Conservation (phyloP, 1,140 invertebrate genomes). For the Nilaparvata lugens region DNA sequence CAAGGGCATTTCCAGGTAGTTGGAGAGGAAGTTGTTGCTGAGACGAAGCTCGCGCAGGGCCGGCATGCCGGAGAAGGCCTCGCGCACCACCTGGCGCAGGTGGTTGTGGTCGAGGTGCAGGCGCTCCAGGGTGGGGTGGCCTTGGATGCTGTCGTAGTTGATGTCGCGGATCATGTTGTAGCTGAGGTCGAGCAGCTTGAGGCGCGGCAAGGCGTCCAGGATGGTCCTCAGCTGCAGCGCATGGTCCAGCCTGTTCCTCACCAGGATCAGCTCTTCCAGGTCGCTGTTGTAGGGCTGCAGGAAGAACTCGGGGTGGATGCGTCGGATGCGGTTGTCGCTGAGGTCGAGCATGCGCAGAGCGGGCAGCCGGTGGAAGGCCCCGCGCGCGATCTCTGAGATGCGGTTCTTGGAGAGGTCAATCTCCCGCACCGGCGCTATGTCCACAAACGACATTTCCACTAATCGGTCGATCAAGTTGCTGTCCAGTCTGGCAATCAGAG, state of each 20-base stretch:
- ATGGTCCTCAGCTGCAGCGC: slow-evolving; percentile 58
- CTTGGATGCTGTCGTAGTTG: slow-evolving; percentile 59
- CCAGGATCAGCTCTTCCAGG: slow-evolving; percentile 65
- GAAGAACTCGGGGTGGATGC: slow-evolving; percentile 72
- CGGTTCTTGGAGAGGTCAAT: slow-evolving; percentile 61
- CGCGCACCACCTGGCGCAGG: slow-evolving; percentile 57
- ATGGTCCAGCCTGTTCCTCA: slow-evolving; percentile 63
- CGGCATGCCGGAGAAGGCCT: slow-evolving; percentile 71
- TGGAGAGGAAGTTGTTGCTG: slow-evolving; percentile 64
- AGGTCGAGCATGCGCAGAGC: slow-evolving; percentile 60
- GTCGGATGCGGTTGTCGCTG: slow-evolving; percentile 64
- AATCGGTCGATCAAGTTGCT: slow-evolving; percentile 59
- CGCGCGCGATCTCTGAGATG: slow-evolving; percentile 63
- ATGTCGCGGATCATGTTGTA: slow-evolving; percentile 49
- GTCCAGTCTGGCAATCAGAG: slow-evolving; percentile 42
- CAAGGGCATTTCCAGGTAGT: slow-evolving; percentile 49
- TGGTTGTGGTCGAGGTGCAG: slow-evolving; percentile 72
- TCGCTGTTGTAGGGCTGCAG: slow-evolving; percentile 48
- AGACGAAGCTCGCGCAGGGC: slow-evolving; percentile 67
- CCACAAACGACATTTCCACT: slow-evolving; percentile 67
- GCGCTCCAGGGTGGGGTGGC: slow-evolving; percentile 66
- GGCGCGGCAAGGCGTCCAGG: slow-evolving; percentile 56
- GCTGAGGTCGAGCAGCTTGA: slow-evolving; percentile 27
- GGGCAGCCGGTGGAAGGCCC: slow-evolving; percentile 69
- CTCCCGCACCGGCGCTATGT: slow-evolving; percentile 57